Conservation (phyloP, 2,888 invertebrate genomes). For the Polymixis lichenea region DNA sequence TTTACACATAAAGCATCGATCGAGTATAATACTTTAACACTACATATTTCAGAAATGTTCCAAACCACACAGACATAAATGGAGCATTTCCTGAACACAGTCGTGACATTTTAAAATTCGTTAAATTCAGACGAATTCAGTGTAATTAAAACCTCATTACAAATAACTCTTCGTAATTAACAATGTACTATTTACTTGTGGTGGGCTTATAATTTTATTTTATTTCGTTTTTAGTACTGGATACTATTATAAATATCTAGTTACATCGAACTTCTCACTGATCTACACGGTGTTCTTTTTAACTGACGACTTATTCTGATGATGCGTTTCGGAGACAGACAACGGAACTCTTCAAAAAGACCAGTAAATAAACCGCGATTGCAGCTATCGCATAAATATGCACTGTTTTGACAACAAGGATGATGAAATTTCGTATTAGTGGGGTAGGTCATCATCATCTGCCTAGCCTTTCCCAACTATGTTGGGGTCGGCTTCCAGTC, state of each 20-base stretch:
- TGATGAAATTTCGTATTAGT: too few relatives aligned
- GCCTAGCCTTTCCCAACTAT: too few relatives aligned
- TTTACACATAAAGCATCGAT: neutral
- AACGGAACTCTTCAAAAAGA: too few relatives aligned
- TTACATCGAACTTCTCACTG: neutral
- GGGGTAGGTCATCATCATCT: too few relatives aligned
- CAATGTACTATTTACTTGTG: constrained; percentile 16
- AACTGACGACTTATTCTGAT: too few relatives aligned
- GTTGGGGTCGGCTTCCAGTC: too few relatives aligned
- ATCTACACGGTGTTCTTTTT: too few relatives aligned
- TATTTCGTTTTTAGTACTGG: neutral
- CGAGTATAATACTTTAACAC: neutral
- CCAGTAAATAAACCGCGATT: too few relatives aligned
- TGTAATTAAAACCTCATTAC: constrained; percentile 58
- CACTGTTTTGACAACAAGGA: too few relatives aligned
- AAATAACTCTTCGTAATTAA: constrained; percentile 39
- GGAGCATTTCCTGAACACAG: neutral
- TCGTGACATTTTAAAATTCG: constrained; percentile 27
- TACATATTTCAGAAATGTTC: constrained; percentile 14
- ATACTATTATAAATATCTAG: neutral
- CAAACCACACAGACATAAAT: constrained; percentile 16
- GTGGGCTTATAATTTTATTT: constrained; percentile 1
- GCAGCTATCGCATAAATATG: too few relatives aligned
- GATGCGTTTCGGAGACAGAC: too few relatives aligned
- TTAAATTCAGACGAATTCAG: constrained; percentile 36